Conservation (phyloP, 2,797 vertebrate species). For the Chaetodon trifasciatus region DNA sequence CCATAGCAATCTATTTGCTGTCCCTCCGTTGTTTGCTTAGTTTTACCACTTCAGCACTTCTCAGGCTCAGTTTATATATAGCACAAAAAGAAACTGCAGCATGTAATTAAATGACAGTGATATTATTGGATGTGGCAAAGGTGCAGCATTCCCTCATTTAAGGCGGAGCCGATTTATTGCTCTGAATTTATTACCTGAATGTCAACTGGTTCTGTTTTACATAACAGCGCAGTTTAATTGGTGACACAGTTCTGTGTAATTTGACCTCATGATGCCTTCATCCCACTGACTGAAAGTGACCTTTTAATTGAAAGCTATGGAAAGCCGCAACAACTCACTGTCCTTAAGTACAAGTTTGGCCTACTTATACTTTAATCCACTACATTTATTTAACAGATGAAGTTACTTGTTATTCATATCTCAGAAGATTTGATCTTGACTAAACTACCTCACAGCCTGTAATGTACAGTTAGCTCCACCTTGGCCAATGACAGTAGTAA, state of each 20-base stretch:
- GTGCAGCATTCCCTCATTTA: not conserved
- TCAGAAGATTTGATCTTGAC: too few species aligned
- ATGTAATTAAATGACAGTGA: not conserved
- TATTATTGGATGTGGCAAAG: not conserved
- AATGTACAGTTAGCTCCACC: not conserved
- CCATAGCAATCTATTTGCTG: not conserved
- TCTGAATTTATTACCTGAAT: not conserved
- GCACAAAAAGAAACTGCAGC: not conserved
- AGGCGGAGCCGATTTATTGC: constrained; percentile 3
- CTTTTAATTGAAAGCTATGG: not conserved
- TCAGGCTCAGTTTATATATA: not conserved
- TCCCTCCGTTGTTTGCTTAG: not conserved
- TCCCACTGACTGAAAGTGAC: not conserved
- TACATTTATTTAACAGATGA: not conserved
- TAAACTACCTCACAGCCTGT: not conserved
- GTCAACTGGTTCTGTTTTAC: not conserved
- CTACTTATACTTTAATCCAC: not conserved
- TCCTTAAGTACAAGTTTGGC: not conserved
- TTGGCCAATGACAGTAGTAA: not conserved
- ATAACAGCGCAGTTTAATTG: not conserved
- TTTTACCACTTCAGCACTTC: not conserved
- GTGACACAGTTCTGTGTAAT: not conserved
- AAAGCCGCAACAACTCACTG: not conserved
- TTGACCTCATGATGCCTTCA: not conserved
- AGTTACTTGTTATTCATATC: too few species aligned